Evolutionary conservation across 2,888 invertebrate species (phyloP).

Genomic region (Alviniconcha strummeri): DNA sequence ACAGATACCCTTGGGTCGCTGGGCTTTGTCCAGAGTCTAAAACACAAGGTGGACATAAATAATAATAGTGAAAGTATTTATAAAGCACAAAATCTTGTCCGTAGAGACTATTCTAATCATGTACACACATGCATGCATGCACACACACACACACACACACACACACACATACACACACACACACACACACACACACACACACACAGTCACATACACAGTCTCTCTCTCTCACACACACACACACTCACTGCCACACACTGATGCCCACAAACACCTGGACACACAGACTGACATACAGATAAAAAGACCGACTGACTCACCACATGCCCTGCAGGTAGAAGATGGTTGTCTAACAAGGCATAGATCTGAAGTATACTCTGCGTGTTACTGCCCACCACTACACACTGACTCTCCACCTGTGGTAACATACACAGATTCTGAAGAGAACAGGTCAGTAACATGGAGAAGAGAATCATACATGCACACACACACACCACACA

Average conservation of each 20-base stretch:
- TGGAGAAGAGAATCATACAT: neutral
- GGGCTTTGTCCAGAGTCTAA: conserved; percentile 57
- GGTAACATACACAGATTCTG: neutral
- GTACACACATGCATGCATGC: neutral
- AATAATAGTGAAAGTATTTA: neutral
- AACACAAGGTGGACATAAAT: neutral
- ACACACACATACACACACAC: neutral
- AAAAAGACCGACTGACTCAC: conserved; percentile 48
- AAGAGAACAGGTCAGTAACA: neutral
- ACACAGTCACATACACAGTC: neutral
- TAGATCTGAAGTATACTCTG: conserved; percentile 62
- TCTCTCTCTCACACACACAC: neutral
- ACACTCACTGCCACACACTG: neutral
- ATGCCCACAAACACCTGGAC: neutral
- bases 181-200: neutral
- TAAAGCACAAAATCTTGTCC: neutral
- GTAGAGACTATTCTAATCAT: neutral
- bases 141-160: neutral
- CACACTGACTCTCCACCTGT: conserved; percentile 46
- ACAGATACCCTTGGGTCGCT: conserved; percentile 63
- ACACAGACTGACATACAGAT: neutral
- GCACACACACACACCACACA: neutral
- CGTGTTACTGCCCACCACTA: conserved; percentile 64
- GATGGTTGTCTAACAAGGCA: conserved; percentile 44
- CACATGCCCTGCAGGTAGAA: conserved; percentile 54